Percentiles rank a stretch among this genome's conserved stretches.
phyloP scores from a whole-genome alignment of 2,888 invertebrate species.

The Ophion ellenae region DNA sequence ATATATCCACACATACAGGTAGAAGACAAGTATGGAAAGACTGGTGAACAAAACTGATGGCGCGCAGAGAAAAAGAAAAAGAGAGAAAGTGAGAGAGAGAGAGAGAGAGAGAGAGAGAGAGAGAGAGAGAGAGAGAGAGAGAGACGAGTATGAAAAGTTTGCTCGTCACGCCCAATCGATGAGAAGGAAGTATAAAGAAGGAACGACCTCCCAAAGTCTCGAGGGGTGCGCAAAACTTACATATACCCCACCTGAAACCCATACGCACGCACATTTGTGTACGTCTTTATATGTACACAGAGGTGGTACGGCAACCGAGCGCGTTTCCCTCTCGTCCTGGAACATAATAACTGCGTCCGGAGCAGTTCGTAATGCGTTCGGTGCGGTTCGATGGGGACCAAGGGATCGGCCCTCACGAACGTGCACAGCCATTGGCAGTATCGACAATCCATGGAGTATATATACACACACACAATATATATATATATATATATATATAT shows the following conservation, averaged over 20 bases:
- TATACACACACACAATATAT: not conserved
- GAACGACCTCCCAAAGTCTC: slow-evolving; percentile 71
- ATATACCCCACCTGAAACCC: slow-evolving; percentile 22
- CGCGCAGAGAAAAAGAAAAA: slow-evolving; percentile 38
- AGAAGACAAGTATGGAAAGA: slow-evolving; percentile 59
- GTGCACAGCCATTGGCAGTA: slow-evolving; percentile 35
- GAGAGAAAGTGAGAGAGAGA: no score
- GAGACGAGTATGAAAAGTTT: slow-evolving; percentile 67
- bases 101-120: slow-evolving; percentile 29
- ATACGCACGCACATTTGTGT: not conserved
- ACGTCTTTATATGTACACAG: not conserved
- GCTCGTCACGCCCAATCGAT: slow-evolving; percentile 73
- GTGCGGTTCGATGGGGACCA: slow-evolving; percentile 38
- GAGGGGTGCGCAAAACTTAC: slow-evolving; percentile 47
- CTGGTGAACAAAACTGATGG: slow-evolving; percentile 39
- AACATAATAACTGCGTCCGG: slow-evolving; percentile 60
- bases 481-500: no score
- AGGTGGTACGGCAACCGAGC: slow-evolving; percentile 14
- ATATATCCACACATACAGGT: slow-evolving; percentile 19
- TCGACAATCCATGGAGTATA: slow-evolving; percentile 22
- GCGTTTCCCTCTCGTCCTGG: slow-evolving; percentile 36
- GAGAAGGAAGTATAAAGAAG: slow-evolving; percentile 70
- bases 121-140: slow-evolving; percentile 28
- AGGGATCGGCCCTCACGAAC: slow-evolving; percentile 9
- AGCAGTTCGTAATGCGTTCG: slow-evolving; percentile 55